Evolutionary conservation across 1,140 invertebrate species (phyloP), one percentile per base, ranked within the genome.

Genomic region (Alviniconcha marisindica): DNA sequence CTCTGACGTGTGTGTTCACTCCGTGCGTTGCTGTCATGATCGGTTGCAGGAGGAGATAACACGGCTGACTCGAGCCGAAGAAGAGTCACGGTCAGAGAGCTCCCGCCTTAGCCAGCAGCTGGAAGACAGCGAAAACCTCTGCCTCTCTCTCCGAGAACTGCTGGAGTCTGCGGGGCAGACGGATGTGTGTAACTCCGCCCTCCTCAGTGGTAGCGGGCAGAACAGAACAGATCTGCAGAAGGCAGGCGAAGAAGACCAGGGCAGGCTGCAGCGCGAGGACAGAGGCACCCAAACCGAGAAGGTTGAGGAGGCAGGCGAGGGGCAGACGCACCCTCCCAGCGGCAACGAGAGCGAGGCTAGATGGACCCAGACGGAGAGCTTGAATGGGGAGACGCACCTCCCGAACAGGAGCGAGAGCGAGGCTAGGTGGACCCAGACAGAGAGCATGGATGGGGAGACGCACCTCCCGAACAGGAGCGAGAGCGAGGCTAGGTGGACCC

Each of bases 21-120:
- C n/a, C 48, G 5, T 77, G 24, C 51, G 3, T 21, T 74, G 42
- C 21, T 42, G 63, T 12, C 28, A 54, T 69, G 66, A 24, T 81
- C 21, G 24, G 21, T 44, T 86, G 56, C 85, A 86, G 85, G 81
- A 82, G 51, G 83, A 86, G 66, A 56, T 86, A 51, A 54, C 78
- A 60, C 48, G 60, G 24, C 69, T 85, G 44, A 71, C 63, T 31
- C 10, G 28, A 33, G 38, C 77, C 33, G 80, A 81, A 44, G 77
- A 76, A 31, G 82, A 87, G 60, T 42, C 84, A 18, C 51, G 74
- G 33, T 42, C 44, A 81, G 78, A 86, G 60, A 83, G 81, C 71
- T 80, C 48, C 5, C 33, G 79, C 1, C 84, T 87, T 10, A 79
- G 77, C 31, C 77, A 81, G 36, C 42, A 86, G 73, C 48, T 87